Evolutionary conservation across 2,888 invertebrate species (phyloP).

Genomic region (Leistus spinibarbis): DNA sequence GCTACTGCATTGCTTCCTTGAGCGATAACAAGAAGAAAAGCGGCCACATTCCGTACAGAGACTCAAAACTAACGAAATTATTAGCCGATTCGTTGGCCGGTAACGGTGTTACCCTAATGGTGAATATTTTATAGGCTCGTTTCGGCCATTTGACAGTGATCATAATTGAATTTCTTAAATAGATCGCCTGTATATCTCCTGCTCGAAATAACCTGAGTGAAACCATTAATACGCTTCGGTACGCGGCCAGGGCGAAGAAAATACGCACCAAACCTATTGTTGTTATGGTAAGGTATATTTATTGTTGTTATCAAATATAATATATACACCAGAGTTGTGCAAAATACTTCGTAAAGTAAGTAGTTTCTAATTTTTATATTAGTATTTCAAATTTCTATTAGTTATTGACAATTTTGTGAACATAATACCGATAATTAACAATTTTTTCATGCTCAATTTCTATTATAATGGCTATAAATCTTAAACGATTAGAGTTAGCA

Average conservation of each 20-base stretch:
- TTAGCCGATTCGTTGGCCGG: slow-evolving; percentile 93
- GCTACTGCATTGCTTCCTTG: slow-evolving; percentile 92
- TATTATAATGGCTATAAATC: too few relatives aligned
- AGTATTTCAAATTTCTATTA: too few relatives aligned
- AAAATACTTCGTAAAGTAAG: too few relatives aligned
- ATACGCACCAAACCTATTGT: slow-evolving; percentile 92
- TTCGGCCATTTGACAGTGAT: slow-evolving; percentile 18
- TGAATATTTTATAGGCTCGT: slow-evolving; percentile 54
- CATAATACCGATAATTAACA: too few relatives aligned
- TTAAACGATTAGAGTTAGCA: too few relatives aligned
- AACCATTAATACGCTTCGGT: slow-evolving; percentile 88
- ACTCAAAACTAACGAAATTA: slow-evolving; percentile 92
- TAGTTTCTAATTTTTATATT: too few relatives aligned
- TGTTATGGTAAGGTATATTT: slow-evolving; percentile 74
- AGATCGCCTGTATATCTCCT: slow-evolving; percentile 95
- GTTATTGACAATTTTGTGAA: too few relatives aligned
- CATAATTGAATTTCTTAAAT: slow-evolving; percentile 46
- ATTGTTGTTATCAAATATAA: not conserved
- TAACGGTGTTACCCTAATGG: slow-evolving; percentile 94
- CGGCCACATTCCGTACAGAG: slow-evolving; percentile 92
- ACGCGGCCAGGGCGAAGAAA: slow-evolving; percentile 90
- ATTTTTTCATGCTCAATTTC: too few relatives aligned
- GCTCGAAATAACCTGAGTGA: slow-evolving; percentile 84
- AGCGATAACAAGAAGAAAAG: slow-evolving; percentile 79
- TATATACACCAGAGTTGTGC: too few relatives aligned